A percentile compares a stretch with the other conserved stretches of the same genome.
These are phyloP conservation scores for Mergus octosetaceus DNA, from an alignment of 2,797 vertebrate genomes.

Conservation along the genomic window DNA sequence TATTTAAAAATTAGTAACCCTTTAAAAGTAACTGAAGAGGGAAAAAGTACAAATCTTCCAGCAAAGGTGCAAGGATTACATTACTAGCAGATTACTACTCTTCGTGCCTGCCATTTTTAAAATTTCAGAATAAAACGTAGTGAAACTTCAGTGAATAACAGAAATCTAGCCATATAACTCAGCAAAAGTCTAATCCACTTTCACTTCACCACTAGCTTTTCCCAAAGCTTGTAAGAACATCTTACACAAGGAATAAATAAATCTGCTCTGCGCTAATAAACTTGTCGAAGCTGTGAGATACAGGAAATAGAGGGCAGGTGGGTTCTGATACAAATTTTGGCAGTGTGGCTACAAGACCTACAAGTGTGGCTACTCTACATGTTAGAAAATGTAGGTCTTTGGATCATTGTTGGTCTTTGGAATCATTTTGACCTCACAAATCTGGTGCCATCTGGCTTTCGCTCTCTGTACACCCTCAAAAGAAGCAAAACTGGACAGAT, in stretches of 20 bases:
- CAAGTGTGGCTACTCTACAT: neutral
- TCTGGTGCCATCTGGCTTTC: neutral
- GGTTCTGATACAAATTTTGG: neutral
- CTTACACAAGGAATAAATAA: neutral
- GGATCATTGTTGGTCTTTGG: neutral
- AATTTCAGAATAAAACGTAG: neutral
- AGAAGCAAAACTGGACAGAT: neutral
- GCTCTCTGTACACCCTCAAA: neutral
- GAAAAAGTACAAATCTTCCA: neutral
- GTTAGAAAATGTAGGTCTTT: neutral
- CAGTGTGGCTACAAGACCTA: neutral
- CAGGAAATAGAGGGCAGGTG: neutral
- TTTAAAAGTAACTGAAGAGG: neutral
- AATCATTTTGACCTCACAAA: accelerated
- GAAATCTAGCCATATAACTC: neutral
- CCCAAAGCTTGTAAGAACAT: neutral
- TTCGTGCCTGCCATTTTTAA: neutral
- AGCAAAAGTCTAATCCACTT: neutral
- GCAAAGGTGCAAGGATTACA: neutral
- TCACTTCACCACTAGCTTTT: neutral
- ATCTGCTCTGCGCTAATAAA: neutral
- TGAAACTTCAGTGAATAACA: neutral
- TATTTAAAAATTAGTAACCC: neutral
- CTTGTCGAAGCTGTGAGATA: neutral
- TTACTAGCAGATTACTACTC: neutral